These are phyloP conservation scores for Hirudinaria manillensis DNA, from an alignment of 2,888 invertebrate species.

Conservation along the genomic window DNA sequence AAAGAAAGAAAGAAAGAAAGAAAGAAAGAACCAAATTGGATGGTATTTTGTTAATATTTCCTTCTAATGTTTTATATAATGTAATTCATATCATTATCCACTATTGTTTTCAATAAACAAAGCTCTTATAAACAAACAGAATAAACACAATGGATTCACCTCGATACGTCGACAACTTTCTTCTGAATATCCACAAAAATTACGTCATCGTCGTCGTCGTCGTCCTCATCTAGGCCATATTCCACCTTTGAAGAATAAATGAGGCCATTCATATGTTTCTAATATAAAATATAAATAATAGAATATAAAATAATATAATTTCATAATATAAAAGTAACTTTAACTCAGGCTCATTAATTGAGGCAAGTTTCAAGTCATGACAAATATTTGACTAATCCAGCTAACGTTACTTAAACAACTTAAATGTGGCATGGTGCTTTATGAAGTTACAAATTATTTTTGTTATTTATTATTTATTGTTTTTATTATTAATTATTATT, in stretches of 20 bases:
- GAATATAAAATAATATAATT: not conserved
- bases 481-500: too few species aligned
- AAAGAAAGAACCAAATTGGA: too few species aligned
- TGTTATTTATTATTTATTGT: not conserved
- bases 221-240: conserved; percentile 23
- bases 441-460: not conserved
- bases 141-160: conserved; percentile 4
- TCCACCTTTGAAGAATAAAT: conserved; percentile 7
- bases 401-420: not conserved
- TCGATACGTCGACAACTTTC: conserved; percentile 19
- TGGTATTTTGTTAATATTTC: too few species aligned
- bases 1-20: too few species aligned
- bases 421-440: not conserved
- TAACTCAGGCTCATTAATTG: too few species aligned
- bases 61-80: too few species aligned
- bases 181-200: conserved; percentile 30
- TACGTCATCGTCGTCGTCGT: conserved; percentile 28
- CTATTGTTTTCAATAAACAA: too few species aligned
- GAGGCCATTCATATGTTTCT: not conserved
- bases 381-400: too few species aligned
- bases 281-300: not conserved
- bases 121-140: too few species aligned
- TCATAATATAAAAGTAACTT: too few species aligned
- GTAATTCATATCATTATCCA: too few species aligned
- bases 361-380: too few species aligned